A percentile compares a stretch with the other conserved stretches of the same genome.
phyloP scores from a whole-genome alignment of 2,113 vertebrate species.

The Calypte anna region DNA sequence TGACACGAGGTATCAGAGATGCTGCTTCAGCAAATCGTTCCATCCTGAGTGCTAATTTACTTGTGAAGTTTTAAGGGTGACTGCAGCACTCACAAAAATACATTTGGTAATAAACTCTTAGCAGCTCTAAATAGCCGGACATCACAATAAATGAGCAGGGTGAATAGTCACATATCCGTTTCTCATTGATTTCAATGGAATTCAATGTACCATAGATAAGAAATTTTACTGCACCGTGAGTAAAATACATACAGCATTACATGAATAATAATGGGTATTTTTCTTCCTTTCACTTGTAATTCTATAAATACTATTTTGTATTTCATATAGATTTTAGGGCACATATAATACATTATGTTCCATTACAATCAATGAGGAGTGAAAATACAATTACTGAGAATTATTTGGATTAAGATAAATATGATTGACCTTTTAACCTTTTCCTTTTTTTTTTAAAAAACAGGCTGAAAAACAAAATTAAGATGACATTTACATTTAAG shows the following conservation, averaged over 20 bases:
- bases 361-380: conserved; percentile 51
- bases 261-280: not conserved
- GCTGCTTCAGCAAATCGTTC: not conserved
- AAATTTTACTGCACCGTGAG: not conserved
- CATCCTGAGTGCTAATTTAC: not conserved
- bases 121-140: conserved; percentile 31
- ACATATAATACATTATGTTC: not conserved
- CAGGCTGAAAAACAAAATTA: not conserved
- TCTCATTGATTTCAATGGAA: conserved; percentile 21
- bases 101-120: not conserved
- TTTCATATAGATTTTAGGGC: conserved; percentile 24
- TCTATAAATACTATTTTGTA: conserved; percentile 19
- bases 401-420: conserved; percentile 54
- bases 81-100: not conserved
- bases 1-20: not conserved
- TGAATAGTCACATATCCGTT: conserved; percentile 31
- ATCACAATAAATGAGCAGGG: not conserved
- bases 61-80: not conserved
- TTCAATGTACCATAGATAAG: conserved; percentile 19
- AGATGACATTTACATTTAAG: not conserved
- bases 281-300: not conserved
- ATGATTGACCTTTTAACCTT: conserved; percentile 26
- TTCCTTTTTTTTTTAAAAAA: conserved; percentile 15
- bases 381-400: conserved; percentile 54
- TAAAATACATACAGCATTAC: conserved; percentile 22